Base-by-base conservation (phyloP, 2,113 vertebrate genomes). In the Zosterops japonicus region DNA sequence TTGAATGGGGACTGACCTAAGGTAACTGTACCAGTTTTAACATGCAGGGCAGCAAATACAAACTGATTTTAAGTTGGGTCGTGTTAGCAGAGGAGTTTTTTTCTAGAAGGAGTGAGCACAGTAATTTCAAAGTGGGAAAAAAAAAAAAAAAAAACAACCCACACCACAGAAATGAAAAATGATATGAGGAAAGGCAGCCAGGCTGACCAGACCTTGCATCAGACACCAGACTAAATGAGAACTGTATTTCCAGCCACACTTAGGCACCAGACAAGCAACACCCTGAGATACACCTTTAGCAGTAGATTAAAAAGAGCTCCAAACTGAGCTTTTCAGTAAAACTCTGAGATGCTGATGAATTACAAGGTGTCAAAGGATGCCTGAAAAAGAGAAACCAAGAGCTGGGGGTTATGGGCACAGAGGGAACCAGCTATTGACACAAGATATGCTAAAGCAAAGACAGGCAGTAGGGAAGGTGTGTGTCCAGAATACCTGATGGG, bases 221-320 rank as follows among this genome's bases (percentile, higher is more conserved):
- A 84, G 81, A 52, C 39, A 80, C 31, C 49, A 84, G 41, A 15
- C 14, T 91, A 91, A 91, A 76, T 39, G 7, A 86, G 42, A 83
- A 80, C 39, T 70, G 0, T 47, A 90, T 78, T 90, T 95, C 90
- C 41, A 93, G 71, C n/a, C 60, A 50, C 39, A 70, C 57, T 6
- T 33, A 90, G 42, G 46, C 82, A 83, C 21, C 27, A 77, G 59
- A 42, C 64, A 88, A 74, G 59, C 59, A 80, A 83, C 6, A 83
- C 29, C 46, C 47, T 2, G 0, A 74, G 60, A 78, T 12, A 63
- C 39, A 89, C 71, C 63, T 63, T 59, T 20, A 83, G 65, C 24
- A 94, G 68, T 5, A 77, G 83, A 94, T 90, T n/a, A 68, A 95
- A 94, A 92, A 79, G 24, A 90, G 50, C 77, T n/a, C 94, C 67